These are phyloP conservation scores for Nomada lathburiana DNA, from an alignment of 2,888 invertebrate species.

Conservation along the genomic window DNA sequence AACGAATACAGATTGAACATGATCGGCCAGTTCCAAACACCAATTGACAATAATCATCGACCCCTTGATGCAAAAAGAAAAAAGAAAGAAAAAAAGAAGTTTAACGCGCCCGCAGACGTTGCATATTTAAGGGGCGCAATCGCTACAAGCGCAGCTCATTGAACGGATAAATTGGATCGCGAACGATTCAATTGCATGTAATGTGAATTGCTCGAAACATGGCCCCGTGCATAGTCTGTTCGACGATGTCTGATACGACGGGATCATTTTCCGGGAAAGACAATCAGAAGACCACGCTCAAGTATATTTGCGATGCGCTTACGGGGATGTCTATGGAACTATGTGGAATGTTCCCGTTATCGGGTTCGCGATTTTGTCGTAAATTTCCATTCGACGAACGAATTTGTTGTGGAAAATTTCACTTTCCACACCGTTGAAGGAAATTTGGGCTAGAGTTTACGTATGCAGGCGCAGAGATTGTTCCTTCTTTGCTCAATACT, in stretches of 20 bases:
- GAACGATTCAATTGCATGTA: not conserved
- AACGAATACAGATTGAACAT: not conserved
- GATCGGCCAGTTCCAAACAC: not conserved
- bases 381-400: constrained; percentile 5
- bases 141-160: not conserved
- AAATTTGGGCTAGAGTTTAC: not conserved
- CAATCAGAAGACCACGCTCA: constrained; percentile 16
- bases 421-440: not conserved
- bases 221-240: not conserved
- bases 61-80: no score
- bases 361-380: not conserved
- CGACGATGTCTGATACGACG: not conserved
- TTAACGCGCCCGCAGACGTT: not conserved
- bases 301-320: constrained; percentile 37
- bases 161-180: not conserved
- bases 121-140: constrained; percentile 1
- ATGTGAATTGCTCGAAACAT: not conserved
- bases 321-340: constrained; percentile 15
- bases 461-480: not conserved
- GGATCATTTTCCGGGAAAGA: constrained; percentile 26
- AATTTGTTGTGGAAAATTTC: not conserved
- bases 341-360: not conserved
- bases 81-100: no score
- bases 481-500: not conserved
- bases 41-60: not conserved